Evolutionary conservation across 2,888 invertebrate species (phyloP).

Genomic region (Dendrolimus pini): DNA sequence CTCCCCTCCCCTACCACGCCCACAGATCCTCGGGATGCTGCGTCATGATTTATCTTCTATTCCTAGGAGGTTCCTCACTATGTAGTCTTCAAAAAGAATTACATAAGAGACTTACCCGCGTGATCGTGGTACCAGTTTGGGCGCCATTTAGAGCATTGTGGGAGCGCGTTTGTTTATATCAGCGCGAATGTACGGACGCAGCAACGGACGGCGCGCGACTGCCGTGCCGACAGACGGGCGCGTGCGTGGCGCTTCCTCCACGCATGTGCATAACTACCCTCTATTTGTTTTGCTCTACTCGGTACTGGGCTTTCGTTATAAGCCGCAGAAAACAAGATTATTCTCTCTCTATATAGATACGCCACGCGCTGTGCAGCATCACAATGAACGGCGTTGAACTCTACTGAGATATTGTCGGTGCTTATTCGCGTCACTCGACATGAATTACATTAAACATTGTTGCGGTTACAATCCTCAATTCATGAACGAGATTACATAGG

Average conservation of each 20-base stretch:
- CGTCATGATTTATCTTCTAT: slow-evolving; percentile 26
- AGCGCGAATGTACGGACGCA: slow-evolving; percentile 41
- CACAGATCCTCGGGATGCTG: slow-evolving; percentile 50
- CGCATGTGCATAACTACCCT: slow-evolving; percentile 55
- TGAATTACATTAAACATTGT: slow-evolving; percentile 33
- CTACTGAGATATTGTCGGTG: slow-evolving; percentile 38
- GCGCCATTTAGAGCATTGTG: slow-evolving; percentile 70
- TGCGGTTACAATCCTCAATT: slow-evolving; percentile 14
- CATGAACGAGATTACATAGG: no score
- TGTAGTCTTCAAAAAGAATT: slow-evolving; percentile 11
- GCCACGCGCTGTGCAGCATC: slow-evolving; percentile 45
- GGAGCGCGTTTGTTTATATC: slow-evolving; percentile 27
- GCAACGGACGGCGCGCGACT: slow-evolving; percentile 59
- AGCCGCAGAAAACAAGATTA: slow-evolving; percentile 65
- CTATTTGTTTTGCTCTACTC: slow-evolving; percentile 62
- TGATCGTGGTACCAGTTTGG: slow-evolving; percentile 56
- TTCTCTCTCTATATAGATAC: slow-evolving; percentile 43
- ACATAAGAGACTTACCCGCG: slow-evolving; percentile 59
- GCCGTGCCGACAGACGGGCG: slow-evolving; percentile 38
- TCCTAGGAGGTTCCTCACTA: neutral
- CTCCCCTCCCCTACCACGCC: slow-evolving; percentile 61
- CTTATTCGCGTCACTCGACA: slow-evolving; percentile 40
- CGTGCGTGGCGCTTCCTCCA: slow-evolving; percentile 42
- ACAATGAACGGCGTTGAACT: slow-evolving; percentile 43
- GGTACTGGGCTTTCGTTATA: slow-evolving; percentile 34